A percentile compares a stretch with the other conserved stretches of the same genome.
Evolutionary conservation across 2,113 vertebrate species (phyloP).

Genomic region (Patagioenas fasciata): DNA sequence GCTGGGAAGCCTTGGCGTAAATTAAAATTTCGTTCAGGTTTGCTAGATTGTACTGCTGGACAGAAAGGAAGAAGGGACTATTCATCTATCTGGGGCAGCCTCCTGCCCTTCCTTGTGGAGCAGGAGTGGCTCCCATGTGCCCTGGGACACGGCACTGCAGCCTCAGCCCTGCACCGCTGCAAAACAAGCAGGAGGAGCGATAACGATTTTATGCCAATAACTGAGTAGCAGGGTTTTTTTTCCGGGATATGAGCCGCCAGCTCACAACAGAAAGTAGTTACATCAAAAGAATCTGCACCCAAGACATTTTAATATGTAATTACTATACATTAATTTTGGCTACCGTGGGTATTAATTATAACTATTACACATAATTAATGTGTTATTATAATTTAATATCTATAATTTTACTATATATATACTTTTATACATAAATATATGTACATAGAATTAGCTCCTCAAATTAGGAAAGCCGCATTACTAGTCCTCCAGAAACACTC

Average conservation of each 20-base stretch:
- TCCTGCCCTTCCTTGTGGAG: not conserved
- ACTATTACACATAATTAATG: not conserved
- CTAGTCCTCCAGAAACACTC: not conserved
- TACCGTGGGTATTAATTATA: not conserved
- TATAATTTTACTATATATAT: not conserved
- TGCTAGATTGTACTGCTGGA: not conserved
- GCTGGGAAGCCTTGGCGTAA: not conserved
- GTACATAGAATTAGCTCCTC: not conserved
- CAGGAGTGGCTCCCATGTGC: not conserved
- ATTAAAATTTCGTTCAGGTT: not conserved
- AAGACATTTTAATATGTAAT: not conserved
- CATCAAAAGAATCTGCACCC: not conserved
- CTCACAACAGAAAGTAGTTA: not conserved
- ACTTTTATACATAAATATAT: not conserved
- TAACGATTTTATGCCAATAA: not conserved
- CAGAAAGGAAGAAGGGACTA: not conserved
- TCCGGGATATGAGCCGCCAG: not conserved
- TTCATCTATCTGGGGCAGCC: slow-evolving; percentile 33
- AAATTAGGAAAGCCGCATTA: not conserved
- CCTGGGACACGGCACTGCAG: not conserved
- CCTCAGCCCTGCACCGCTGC: not conserved
- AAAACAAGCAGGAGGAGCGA: not conserved
- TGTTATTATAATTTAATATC: not conserved
- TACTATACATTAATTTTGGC: not conserved
- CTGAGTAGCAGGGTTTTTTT: not conserved